Conservation (phyloP, 1,140 invertebrate genomes). For the Brachionus rubens region DNA sequence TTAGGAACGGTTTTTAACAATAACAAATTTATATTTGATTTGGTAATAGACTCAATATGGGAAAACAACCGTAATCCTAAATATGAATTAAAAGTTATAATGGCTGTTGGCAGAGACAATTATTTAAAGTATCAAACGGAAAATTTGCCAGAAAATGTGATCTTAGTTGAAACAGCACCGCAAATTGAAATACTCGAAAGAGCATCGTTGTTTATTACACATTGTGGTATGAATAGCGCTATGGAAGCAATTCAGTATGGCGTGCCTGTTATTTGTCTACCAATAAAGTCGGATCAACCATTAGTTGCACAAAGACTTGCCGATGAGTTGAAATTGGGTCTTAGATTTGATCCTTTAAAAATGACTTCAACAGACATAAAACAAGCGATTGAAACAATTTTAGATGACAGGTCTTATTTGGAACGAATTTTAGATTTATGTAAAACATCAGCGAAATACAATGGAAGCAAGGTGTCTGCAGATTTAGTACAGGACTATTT, state of each 20-base stretch:
- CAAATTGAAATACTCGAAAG: constrained; percentile 22
- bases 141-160: background rate
- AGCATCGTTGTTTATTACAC: constrained; percentile 25
- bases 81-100: background rate
- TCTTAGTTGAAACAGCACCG: background rate
- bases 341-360: constrained; percentile 7
- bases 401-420: background rate
- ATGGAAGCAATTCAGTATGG: constrained; percentile 32
- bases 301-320: background rate
- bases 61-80: background rate
- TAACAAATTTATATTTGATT: constrained; percentile 4
- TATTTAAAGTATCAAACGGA: background rate
- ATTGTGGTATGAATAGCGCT: constrained; percentile 31
- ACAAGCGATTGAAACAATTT: background rate
- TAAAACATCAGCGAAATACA: background rate
- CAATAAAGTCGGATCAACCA: constrained; percentile 27
- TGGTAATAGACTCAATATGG: background rate
- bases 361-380: background rate
- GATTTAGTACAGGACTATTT: background rate
- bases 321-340: constrained; percentile 20
- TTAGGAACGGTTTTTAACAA: constrained; percentile 41
- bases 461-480: background rate
- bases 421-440: background rate
- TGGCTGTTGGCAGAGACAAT: constrained; percentile 2
- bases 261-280: constrained; percentile 24